These are phyloP conservation scores for Tursiops truncatus DNA, from an alignment of 2,113 vertebrate species.

Conservation along the genomic window DNA sequence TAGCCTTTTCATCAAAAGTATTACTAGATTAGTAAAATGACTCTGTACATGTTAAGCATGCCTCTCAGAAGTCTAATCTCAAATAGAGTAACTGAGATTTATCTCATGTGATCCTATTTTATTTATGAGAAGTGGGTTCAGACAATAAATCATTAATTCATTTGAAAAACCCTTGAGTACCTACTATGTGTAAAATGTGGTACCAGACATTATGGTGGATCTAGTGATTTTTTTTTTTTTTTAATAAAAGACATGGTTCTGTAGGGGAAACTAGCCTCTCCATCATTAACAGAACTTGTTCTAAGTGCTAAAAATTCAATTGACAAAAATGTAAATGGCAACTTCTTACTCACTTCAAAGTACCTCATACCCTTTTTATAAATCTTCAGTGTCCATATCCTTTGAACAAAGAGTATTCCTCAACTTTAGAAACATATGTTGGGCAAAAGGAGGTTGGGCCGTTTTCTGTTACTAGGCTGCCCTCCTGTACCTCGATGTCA, in stretches of 20 bases:
- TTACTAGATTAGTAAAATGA: background rate
- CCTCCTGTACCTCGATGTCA: background rate
- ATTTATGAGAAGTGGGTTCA: background rate
- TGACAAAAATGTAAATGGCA: background rate
- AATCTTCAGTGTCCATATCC: background rate
- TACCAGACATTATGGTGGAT: background rate
- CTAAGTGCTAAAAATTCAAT: background rate
- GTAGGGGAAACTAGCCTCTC: background rate
- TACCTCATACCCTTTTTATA: background rate
- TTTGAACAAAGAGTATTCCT: background rate
- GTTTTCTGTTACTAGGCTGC: background rate
- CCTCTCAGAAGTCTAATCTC: background rate
- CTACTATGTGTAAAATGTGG: background rate
- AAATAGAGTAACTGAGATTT: background rate
- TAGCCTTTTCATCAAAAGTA: background rate
- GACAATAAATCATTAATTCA: background rate
- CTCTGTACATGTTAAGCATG: background rate
- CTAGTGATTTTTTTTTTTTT: background rate
- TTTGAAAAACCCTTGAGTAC: background rate
- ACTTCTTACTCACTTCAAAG: background rate
- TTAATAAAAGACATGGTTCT: background rate
- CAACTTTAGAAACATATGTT: background rate
- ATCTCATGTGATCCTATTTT: background rate
- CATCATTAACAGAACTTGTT: background rate
- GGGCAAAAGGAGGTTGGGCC: background rate